These are phyloP conservation scores for Drosophila nigrodunni DNA, from an alignment of 1,140 invertebrate species.

Conservation along the genomic window DNA sequence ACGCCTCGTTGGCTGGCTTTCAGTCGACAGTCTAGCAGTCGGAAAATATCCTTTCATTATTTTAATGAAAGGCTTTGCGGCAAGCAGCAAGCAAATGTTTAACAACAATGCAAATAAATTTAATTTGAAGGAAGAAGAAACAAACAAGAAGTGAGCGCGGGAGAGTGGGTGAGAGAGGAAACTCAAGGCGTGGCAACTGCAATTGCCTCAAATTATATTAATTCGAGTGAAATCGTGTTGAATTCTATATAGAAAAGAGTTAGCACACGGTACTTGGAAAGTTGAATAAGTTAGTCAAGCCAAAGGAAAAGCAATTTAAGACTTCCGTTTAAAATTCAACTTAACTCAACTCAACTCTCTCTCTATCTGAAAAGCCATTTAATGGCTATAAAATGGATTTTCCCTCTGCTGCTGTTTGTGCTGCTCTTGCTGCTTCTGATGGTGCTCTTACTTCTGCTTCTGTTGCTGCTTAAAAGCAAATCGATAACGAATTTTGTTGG, in stretches of 20 bases:
- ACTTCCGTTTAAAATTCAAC: neutral
- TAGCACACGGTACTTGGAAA: neutral
- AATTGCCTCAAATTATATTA: constrained; percentile 28
- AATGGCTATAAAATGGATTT: neutral
- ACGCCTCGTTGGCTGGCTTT: constrained; percentile 18
- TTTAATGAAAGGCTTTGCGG: constrained; percentile 67
- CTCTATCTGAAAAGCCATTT: neutral
- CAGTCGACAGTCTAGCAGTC: neutral
- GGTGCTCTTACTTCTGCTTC: too few relatives aligned
- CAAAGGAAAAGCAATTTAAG: neutral
- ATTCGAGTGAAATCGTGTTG: constrained; percentile 17
- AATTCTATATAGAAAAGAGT: neutral
- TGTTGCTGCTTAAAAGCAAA: neutral
- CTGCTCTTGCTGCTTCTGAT: too few relatives aligned
- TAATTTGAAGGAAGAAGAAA: constrained; percentile 48
- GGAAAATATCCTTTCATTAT: constrained; percentile 71
- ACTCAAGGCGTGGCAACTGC: constrained; percentile 4
- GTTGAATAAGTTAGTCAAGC: neutral
- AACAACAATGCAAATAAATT: constrained; percentile 51
- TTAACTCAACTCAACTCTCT: neutral
- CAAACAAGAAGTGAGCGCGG: neutral
- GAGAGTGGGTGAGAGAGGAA: constrained; percentile 11
- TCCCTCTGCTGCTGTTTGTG: too few relatives aligned
- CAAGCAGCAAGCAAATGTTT: constrained; percentile 27
- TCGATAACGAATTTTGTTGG: constrained; percentile 7